Conservation (phyloP, 1,140 invertebrate species). For the Drosophila neocordata region DNA sequence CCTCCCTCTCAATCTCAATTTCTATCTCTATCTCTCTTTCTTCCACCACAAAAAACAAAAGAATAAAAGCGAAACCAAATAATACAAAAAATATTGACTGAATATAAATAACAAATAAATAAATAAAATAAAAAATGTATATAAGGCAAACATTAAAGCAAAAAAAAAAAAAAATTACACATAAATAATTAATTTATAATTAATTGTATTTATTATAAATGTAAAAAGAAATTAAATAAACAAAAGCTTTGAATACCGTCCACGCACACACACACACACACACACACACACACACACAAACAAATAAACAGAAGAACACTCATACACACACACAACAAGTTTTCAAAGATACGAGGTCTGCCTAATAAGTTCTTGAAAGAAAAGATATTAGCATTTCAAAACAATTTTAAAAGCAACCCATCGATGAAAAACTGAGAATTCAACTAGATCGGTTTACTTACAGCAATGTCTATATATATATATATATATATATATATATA, state of each 20-base stretch:
- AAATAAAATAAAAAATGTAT: slow-evolving; percentile 28
- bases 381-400: no score
- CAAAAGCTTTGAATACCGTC: slow-evolving; percentile 81
- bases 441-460: no score
- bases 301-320: no score
- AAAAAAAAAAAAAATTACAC: not conserved
- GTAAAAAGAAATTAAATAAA: slow-evolving; percentile 54
- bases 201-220: slow-evolving; percentile 23
- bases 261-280: slow-evolving; percentile 63
- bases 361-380: not conserved
- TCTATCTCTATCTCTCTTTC: not conserved
- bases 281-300: not conserved
- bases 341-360: slow-evolving; percentile 8
- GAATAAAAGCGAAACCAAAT: slow-evolving; percentile 21
- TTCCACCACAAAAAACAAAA: not conserved
- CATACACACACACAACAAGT: not conserved
- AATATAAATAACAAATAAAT: slow-evolving; percentile 30
- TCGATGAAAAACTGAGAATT: not conserved
- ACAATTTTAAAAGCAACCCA: not conserved
- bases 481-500: not conserved
- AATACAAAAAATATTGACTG: slow-evolving; percentile 56
- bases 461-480: no score
- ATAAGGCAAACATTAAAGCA: slow-evolving; percentile 9
- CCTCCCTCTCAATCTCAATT: no score
- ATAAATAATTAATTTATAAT: slow-evolving; percentile 16